phyloP scores from a whole-genome alignment of 2,113 vertebrate genomes.

The Eolophus roseicapilla region DNA sequence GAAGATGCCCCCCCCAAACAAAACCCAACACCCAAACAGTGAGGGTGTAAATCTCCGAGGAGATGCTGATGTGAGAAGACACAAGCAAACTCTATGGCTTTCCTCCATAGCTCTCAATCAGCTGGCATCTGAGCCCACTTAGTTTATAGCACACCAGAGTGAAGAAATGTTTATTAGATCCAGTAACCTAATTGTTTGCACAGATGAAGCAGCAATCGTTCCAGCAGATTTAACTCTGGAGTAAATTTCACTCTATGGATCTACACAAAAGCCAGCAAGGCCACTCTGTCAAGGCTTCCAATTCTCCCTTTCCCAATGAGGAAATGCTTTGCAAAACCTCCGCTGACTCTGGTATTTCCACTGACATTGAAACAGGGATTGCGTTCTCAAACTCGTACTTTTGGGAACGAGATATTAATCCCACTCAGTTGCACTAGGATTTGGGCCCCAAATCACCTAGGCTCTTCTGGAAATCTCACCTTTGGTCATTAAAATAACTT shows the following conservation, averaged over 20 bases:
- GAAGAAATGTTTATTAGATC: slow-evolving; percentile 61
- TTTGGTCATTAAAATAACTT: slow-evolving; percentile 43
- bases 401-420: slow-evolving; percentile 43
- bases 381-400: slow-evolving; percentile 11
- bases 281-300: slow-evolving; percentile 12
- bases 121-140: slow-evolving; percentile 20
- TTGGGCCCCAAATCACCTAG: neutral
- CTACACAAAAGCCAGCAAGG: slow-evolving; percentile 11
- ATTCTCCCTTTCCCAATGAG: slow-evolving; percentile 34
- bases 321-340: slow-evolving; percentile 35
- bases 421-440: neutral
- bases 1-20: neutral
- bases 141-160: slow-evolving; percentile 50
- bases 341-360: slow-evolving; percentile 22
- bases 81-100: slow-evolving; percentile 19
- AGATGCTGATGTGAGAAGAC: slow-evolving; percentile 40
- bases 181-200: slow-evolving; percentile 40
- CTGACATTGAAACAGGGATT: slow-evolving; percentile 25
- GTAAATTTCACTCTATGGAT: slow-evolving; percentile 29
- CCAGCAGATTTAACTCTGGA: slow-evolving; percentile 42
- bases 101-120: neutral
- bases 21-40: neutral
- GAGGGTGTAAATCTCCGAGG: slow-evolving; percentile 16
- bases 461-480: slow-evolving; percentile 43
- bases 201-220: slow-evolving; percentile 45